phyloP scores from a whole-genome alignment of 2,888 invertebrate species.

The Sesamia inferens region DNA sequence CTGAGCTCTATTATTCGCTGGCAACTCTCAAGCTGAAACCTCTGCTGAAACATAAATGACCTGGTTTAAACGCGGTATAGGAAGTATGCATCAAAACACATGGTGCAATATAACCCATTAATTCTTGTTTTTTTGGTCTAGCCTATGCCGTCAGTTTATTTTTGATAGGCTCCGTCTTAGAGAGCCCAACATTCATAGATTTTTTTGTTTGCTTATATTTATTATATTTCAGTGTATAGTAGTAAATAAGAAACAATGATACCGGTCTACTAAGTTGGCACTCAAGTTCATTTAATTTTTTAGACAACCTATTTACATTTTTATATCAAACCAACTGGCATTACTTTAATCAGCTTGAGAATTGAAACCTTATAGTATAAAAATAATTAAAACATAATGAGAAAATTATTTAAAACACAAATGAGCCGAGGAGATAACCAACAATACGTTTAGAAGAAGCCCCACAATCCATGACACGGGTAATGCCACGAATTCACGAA shows the following conservation, averaged over 20 bases:
- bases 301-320: background rate
- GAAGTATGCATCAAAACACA: background rate
- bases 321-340: background rate
- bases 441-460: conserved; percentile 67
- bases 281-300: background rate
- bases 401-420: conserved; percentile 1
- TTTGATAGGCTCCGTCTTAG: background rate
- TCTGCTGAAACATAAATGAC: too few species aligned
- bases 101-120: background rate
- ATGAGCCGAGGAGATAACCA: conserved; percentile 47
- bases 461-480: conserved; percentile 72
- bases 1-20: background rate
- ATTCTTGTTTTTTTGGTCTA: background rate
- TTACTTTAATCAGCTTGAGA: background rate
- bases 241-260: too few species aligned
- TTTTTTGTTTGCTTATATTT: too few species aligned
- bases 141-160: background rate
- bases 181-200: background rate
- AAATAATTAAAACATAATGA: background rate
- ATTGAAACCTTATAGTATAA: background rate
- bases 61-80: too few species aligned
- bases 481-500: conserved; percentile 76
- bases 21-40: background rate
- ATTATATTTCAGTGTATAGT: too few species aligned
- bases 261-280: background rate